Conservation (phyloP, 2,888 invertebrate species). For the Drepana falcataria region DNA sequence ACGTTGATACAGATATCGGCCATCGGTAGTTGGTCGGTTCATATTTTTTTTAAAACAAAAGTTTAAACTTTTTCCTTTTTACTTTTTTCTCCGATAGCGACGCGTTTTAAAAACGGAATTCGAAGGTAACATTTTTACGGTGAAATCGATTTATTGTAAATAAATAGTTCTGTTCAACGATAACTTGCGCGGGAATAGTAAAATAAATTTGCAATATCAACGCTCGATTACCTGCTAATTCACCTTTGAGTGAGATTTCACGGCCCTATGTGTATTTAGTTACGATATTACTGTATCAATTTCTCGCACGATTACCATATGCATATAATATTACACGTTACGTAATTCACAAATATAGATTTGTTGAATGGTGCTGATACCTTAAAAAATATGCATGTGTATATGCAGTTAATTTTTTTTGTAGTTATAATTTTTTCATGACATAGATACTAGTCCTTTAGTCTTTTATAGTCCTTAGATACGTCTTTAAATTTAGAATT, state of each 20-base stretch:
- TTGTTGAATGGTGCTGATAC: no score
- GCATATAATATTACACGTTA: neutral
- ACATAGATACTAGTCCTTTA: no score
- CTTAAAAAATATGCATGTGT: no score
- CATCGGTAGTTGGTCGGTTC: constrained; percentile 64
- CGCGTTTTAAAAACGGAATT: constrained; percentile 26
- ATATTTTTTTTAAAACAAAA: constrained; percentile 55
- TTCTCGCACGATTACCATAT: constrained; percentile 21
- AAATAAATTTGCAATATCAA: constrained; percentile 16
- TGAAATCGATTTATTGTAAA: constrained; percentile 19
- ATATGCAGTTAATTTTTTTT: no score
- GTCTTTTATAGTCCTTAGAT: no score
- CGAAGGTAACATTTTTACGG: constrained; percentile 18
- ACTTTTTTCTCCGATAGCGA: constrained; percentile 46
- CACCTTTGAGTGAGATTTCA: constrained; percentile 12
- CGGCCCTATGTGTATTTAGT: constrained; percentile 2
- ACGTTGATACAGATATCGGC: constrained; percentile 69
- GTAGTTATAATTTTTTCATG: no score
- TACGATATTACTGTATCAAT: constrained; percentile 26
- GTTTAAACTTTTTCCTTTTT: constrained; percentile 43
- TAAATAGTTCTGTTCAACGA: constrained; percentile 22
- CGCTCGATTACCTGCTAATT: constrained; percentile 15
- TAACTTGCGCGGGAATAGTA: constrained; percentile 16
- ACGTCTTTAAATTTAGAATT: no score
- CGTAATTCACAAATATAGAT: neutral